Evolutionary conservation across 2,888 invertebrate genomes (phyloP), one percentile per base, ranked within the genome.

Genomic region (Camponotus fellah): DNA sequence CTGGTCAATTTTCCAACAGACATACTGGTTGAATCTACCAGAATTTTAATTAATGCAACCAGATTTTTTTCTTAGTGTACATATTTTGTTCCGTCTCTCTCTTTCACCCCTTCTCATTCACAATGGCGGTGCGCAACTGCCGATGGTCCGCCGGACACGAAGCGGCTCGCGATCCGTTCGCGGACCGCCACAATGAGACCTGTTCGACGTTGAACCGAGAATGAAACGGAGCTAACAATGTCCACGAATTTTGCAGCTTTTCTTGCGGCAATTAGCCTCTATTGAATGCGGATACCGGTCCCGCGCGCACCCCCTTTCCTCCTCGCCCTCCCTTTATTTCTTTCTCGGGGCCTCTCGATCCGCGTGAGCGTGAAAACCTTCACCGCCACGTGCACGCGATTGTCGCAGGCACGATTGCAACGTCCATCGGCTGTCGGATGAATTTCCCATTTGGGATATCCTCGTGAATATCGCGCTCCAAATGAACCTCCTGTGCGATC

Each of bases 231-330:
- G 72, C 65, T 71, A 82, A 90, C 90, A 90, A 90, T 90, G 81
- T 89, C 85, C 85, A 86, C 89, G 89, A 90, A 90, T 90, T 53
- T 90, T 87, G 90, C 89, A 89, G 88, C 88, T 87, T 86, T 89
- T 86, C 88, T 85, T 87, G 86, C 87, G 88, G 89, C 91, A 90
- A 90, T 90, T 90, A 90, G 91, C 87, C 82, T 74, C 90, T 90
- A 90, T 90, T 90, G 90, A 90, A 82, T 82, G 89, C 82, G 60
- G 85, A 81, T 84, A 82, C 85, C 85, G 81, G 84, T 82, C 83
- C 86, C 85, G 77, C 43, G 43, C 43, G 12, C 43, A 10, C 10
- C 86, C 88, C 86, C 83, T 46, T 12, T 56, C 71, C 75, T 65
- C 58, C 80, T 46, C 60, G 43, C 58, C 32, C 9, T 17, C 71